Percentiles rank a stretch among this genome's conserved stretches.
Evolutionary conservation across 2,113 vertebrate genomes (phyloP).

Genomic region (Microtus richardsoni): DNA sequence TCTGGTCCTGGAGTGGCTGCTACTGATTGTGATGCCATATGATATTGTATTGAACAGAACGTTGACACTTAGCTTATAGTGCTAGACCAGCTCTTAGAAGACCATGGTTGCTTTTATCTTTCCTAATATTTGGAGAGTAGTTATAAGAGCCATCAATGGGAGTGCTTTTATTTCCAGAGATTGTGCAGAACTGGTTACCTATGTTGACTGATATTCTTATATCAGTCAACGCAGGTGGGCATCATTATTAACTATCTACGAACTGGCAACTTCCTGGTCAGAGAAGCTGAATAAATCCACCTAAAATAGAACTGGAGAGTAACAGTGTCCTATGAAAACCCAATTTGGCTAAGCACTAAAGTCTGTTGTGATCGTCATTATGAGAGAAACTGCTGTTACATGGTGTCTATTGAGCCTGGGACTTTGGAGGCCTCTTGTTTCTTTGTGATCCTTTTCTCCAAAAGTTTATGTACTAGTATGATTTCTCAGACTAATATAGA

Average conservation of each 20-base stretch:
- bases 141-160: neutral
- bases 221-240: neutral
- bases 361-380: neutral
- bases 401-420: fast-evolving
- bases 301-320: neutral
- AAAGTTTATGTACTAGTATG: neutral
- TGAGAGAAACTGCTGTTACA: neutral
- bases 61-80: neutral
- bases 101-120: neutral
- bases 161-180: neutral
- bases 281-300: neutral
- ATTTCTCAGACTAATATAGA: neutral
- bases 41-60: neutral
- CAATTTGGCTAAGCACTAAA: neutral
- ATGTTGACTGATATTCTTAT: neutral
- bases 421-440: neutral
- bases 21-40: neutral
- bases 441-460: neutral
- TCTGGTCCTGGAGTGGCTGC: neutral
- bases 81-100: neutral
- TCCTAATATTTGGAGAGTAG: neutral
- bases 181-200: neutral
- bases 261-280: neutral
- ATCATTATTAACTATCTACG: neutral
- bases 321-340: neutral